Evolutionary conservation across 35 echinoderm and acorn worm genomes (phyloP).

Genomic region (Eucidaris tribuloides): DNA sequence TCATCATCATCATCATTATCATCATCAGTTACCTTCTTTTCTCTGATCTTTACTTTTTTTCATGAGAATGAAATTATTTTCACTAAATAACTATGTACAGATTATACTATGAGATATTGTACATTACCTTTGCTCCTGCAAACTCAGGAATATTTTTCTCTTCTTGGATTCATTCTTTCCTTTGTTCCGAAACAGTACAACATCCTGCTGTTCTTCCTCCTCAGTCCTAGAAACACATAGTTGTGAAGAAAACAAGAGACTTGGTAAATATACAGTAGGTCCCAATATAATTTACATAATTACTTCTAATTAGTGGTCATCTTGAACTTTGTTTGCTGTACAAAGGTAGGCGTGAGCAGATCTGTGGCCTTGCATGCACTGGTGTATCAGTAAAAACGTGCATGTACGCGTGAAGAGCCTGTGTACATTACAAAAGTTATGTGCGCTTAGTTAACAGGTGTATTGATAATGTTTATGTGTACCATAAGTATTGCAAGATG

Average conservation of each 20-base stretch:
- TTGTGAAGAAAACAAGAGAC: background rate
- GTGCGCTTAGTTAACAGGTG: too few species aligned
- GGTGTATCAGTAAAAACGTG: background rate
- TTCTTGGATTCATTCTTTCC: conserved; percentile 57
- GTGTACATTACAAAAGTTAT: too few species aligned
- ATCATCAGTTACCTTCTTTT: background rate
- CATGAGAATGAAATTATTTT: background rate
- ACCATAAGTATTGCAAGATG: too few species aligned
- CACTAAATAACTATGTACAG: background rate
- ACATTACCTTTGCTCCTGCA: conserved; percentile 62
- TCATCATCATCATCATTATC: background rate
- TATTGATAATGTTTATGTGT: too few species aligned
- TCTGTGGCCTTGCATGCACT: background rate
- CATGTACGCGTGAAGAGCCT: too few species aligned
- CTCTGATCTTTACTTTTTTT: background rate
- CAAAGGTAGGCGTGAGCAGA: background rate
- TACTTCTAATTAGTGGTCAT: background rate
- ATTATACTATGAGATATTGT: background rate
- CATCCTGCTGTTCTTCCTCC: conserved; percentile 66
- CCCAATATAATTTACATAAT: background rate
- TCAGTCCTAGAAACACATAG: conserved; percentile 51
- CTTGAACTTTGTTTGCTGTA: background rate
- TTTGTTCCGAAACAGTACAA: conserved; percentile 53
- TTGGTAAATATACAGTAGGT: background rate
- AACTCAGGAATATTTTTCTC: conserved; percentile 67